Percentiles rank a stretch among this genome's conserved stretches.
phyloP scores from a whole-genome alignment of 2,888 invertebrate genomes.

The Labia minor region DNA sequence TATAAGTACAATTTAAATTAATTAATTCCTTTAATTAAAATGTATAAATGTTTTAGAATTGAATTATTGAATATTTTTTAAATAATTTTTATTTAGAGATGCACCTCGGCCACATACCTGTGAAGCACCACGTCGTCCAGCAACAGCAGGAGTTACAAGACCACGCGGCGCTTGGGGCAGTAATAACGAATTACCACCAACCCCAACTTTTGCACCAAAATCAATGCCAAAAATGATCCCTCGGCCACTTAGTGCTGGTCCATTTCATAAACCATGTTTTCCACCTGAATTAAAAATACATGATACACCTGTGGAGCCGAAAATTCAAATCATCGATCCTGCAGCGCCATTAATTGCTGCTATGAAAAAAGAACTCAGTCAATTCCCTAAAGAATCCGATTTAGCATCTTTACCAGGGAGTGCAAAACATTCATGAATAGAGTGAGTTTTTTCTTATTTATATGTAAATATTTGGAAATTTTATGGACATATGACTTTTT shows the following conservation, averaged over 20 bases:
- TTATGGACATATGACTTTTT: too few relatives aligned
- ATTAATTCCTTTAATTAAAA: too few relatives aligned
- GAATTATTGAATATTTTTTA: too few relatives aligned
- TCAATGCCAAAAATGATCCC: constrained; percentile 25
- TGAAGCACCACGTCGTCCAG: constrained; percentile 21
- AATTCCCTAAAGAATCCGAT: constrained; percentile 18
- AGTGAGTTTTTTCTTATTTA: too few relatives aligned
- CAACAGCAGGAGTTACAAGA: constrained; percentile 20
- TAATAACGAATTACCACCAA: constrained; percentile 19
- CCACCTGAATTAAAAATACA: neutral
- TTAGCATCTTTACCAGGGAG: neutral
- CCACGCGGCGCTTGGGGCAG: constrained; percentile 23
- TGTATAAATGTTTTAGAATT: too few relatives aligned
- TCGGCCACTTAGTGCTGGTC: constrained; percentile 55
- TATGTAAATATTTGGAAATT: too few relatives aligned
- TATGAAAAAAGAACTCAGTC: constrained; percentile 57
- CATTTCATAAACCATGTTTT: constrained; percentile 41
- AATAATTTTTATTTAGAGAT: constrained; percentile 6
- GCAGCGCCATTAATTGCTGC: constrained; percentile 74
- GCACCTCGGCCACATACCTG: constrained; percentile 23
- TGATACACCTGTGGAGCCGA: neutral
- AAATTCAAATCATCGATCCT: constrained; percentile 47
- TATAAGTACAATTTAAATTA: too few relatives aligned
- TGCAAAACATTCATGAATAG: neutral
- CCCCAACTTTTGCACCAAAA: constrained; percentile 20